Percentiles rank a stretch among this genome's conserved stretches.
Conservation (phyloP, 2,888 invertebrate species). For the Nomada ferruginata region DNA sequence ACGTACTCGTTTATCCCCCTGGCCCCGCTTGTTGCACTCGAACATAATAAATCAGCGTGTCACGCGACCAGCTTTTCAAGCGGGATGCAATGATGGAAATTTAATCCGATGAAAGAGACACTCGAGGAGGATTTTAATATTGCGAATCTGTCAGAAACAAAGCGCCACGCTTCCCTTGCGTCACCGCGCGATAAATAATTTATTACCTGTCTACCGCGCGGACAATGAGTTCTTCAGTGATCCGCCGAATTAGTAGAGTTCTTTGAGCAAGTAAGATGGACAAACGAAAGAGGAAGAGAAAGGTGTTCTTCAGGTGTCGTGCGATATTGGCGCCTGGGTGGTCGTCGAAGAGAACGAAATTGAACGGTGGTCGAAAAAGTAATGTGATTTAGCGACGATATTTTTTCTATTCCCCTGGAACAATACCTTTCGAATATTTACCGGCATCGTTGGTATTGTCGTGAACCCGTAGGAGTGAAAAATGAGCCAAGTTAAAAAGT, state of each 20-base stretch:
- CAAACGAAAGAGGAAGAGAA: not conserved
- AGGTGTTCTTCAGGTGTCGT: not conserved
- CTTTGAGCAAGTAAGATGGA: not conserved
- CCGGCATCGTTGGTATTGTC: no score
- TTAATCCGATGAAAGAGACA: slow-evolving; percentile 72
- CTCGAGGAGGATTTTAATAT: slow-evolving; percentile 71
- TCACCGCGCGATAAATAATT: slow-evolving; percentile 69
- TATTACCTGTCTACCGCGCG: slow-evolving; percentile 60
- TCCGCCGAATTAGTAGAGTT: slow-evolving; percentile 38
- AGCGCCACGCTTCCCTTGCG: slow-evolving; percentile 35
- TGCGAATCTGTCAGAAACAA: slow-evolving; percentile 69
- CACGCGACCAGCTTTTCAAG: slow-evolving; percentile 51
- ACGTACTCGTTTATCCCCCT: slow-evolving; percentile 8
- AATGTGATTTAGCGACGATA: not conserved
- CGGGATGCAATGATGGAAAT: slow-evolving; percentile 70
- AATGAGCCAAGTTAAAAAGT: no score
- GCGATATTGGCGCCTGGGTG: not conserved
- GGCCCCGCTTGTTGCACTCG: slow-evolving; percentile 36
- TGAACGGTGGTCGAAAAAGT: not conserved
- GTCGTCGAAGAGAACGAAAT: not conserved
- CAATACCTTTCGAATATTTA: slow-evolving; percentile 1
- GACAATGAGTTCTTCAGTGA: slow-evolving; percentile 28
- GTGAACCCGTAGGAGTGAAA: no score
- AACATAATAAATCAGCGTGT: slow-evolving; percentile 67
- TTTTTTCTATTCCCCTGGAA: not conserved